Conservation (phyloP, 37 sponge, comb jelly and placozoan genomes). For the Petrosia ficiformis region DNA sequence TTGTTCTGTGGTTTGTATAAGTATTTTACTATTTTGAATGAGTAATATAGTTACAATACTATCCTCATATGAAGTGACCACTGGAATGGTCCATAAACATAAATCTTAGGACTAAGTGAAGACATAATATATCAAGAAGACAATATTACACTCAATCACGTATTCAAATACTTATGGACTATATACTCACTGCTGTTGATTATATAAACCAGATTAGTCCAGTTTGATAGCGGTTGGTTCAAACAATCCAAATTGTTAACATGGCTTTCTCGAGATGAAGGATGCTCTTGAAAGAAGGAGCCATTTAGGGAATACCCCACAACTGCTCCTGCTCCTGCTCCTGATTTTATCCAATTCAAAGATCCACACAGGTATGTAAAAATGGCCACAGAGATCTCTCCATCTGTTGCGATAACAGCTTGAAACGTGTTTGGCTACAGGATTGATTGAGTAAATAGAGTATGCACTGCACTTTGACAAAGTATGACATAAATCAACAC, state of each 20-base stretch:
- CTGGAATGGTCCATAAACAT: no score
- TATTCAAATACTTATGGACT: no score
- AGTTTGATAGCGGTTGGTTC: neutral
- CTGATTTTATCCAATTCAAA: neutral
- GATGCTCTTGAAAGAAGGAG: neutral
- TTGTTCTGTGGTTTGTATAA: no score
- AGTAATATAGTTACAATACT: no score
- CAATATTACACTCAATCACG: no score
- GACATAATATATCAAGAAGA: no score
- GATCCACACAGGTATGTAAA: neutral
- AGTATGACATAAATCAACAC: no score
- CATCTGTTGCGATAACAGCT: conserved; percentile 8
- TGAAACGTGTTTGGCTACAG: neutral
- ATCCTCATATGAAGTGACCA: no score
- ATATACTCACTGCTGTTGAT: neutral
- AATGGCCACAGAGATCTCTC: neutral
- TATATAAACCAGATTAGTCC: neutral
- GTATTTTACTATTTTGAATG: no score
- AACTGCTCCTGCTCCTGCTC: neutral
- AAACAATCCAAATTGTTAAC: neutral
- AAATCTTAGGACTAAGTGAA: no score
- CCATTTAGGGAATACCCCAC: neutral
- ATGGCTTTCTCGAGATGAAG: neutral
- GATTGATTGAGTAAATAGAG: neutral
- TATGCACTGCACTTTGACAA: no score